Conservation (phyloP, 1,140 invertebrate genomes). For the Cecropterus lyciades region DNA sequence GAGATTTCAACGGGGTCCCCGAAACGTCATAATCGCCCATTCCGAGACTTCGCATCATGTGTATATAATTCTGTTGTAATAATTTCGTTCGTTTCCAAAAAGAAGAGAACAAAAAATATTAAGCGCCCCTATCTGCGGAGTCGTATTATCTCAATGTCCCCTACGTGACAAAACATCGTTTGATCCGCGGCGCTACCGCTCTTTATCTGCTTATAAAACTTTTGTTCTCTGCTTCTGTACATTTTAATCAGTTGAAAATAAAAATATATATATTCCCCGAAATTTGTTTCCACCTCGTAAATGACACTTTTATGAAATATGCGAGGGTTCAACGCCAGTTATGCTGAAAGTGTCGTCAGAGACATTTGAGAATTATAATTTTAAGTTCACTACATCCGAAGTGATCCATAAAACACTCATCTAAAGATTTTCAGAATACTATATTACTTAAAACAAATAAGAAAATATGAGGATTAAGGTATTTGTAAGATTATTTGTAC, state of each 20-base stretch:
- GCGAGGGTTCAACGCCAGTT: constrained; percentile 45
- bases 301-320: constrained; percentile 61
- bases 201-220: constrained; percentile 70
- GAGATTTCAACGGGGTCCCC: constrained; percentile 61
- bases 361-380: constrained; percentile 7
- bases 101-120: constrained; percentile 65
- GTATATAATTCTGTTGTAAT: constrained; percentile 62
- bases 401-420: constrained; percentile 8
- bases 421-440: constrained; percentile 2
- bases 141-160: constrained; percentile 71
- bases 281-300: constrained; percentile 71
- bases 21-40: constrained; percentile 59
- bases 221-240: constrained; percentile 72
- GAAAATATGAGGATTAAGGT: too few relatives aligned
- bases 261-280: constrained; percentile 66
- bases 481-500: too few relatives aligned
- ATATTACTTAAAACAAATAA: neutral
- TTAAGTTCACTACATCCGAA: neutral
- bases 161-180: constrained; percentile 73
- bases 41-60: constrained; percentile 63
- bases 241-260: constrained; percentile 77
- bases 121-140: constrained; percentile 72
- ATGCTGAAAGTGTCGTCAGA: constrained; percentile 43
- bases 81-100: constrained; percentile 71
- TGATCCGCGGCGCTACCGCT: constrained; percentile 70